Conservation (phyloP, 2,888 invertebrate species). For the Liodrosophila aerea region DNA sequence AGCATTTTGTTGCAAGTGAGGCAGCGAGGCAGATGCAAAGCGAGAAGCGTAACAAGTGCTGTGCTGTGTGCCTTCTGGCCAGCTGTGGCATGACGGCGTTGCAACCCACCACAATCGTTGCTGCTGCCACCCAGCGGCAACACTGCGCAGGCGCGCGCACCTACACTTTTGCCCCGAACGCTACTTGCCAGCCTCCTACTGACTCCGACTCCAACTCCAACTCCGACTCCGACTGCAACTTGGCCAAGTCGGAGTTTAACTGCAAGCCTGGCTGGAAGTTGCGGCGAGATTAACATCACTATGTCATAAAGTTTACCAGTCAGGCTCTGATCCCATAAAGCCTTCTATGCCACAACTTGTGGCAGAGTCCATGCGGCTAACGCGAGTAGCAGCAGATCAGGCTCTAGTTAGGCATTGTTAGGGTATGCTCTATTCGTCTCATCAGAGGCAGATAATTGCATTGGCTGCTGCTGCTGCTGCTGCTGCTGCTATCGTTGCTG, state of each 20-base stretch:
- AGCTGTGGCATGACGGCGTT: conserved; percentile 60
- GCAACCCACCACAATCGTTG: conserved; percentile 45
- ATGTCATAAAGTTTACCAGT: conserved; percentile 59
- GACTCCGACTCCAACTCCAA: conserved; percentile 16
- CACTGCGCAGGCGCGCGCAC: conserved; percentile 52
- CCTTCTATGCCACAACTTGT: conserved; percentile 29
- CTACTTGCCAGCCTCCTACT: conserved; percentile 66
- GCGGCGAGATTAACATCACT: conserved; percentile 52
- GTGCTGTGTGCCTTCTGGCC: conserved; percentile 62
- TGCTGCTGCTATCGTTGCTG: conserved; percentile 46
- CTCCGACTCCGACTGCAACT: conserved; percentile 6
- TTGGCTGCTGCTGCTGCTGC: conserved; percentile 21
- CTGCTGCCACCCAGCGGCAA: conserved; percentile 50
- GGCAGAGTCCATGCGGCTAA: conserved; percentile 7
- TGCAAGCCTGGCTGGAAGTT: conserved; percentile 21
- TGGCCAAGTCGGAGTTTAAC: conserved; percentile 3
- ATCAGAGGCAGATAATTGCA: conserved; percentile 8
- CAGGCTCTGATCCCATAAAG: conserved; percentile 57
- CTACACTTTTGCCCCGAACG: conserved; percentile 67
- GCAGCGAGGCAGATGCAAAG: neutral
- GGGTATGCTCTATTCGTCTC: conserved; percentile 24
- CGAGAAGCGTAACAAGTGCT: conserved; percentile 55
- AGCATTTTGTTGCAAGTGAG: neutral
- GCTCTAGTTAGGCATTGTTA: neutral
- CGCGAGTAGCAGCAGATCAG: neutral